Evolutionary conservation across 2,888 invertebrate species (phyloP).

Genomic region (Microctonus brassicae): DNA sequence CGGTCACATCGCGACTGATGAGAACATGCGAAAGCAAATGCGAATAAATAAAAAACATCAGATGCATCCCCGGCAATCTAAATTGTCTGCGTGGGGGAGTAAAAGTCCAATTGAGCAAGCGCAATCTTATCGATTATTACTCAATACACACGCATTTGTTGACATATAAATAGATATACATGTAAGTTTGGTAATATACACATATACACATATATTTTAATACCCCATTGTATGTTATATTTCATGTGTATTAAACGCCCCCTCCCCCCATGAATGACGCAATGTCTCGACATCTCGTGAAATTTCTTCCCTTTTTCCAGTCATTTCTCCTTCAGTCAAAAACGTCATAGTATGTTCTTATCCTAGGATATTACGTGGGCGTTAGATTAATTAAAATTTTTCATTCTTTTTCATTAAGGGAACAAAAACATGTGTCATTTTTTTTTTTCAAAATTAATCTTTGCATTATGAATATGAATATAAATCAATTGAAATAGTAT

Average conservation of each 20-base stretch:
- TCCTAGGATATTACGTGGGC: not conserved
- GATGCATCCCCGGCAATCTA: conserved; percentile 27
- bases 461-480: not conserved
- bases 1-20: conserved; percentile 69
- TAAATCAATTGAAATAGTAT: not conserved
- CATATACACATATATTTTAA: not conserved
- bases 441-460: not conserved
- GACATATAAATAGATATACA: conserved; percentile 7
- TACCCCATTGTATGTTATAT: not conserved
- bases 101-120: conserved; percentile 22
- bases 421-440: not conserved
- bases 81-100: conserved; percentile 28
- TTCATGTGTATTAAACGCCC: not conserved
- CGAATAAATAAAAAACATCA: conserved; percentile 10
- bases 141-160: not conserved
- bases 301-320: not conserved
- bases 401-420: not conserved
- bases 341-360: not conserved
- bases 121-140: conserved; percentile 32
- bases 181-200: not conserved
- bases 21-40: not conserved
- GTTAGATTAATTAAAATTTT: not conserved
- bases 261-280: not conserved
- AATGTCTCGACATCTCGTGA: not conserved
- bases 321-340: not conserved